Evolutionary conservation across 2,888 invertebrate genomes (phyloP), one percentile per base, ranked within the genome.

Genomic region (Cancer borealis): DNA sequence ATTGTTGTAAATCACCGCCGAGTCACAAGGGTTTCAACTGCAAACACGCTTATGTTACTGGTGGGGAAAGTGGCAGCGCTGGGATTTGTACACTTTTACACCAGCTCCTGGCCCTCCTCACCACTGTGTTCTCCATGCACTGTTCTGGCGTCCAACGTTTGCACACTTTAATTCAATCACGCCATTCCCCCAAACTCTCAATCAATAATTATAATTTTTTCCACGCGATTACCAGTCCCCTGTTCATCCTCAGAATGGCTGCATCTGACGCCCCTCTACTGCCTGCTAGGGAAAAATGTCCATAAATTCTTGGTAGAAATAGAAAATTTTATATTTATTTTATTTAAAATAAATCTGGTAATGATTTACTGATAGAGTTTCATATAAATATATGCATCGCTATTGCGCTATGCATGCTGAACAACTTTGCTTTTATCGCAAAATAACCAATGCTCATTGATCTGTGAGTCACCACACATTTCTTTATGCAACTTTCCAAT

Each of bases 1-100:
- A 79, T 26, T 26, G 79, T 79, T 79, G 79, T 79, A 79, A 79
- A 79, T 79, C 79, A 79, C 79, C 79, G 79, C 79, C 79, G 30
- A 30, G 79, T 79, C 79, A 79, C 79, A 30, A 79, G 79, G 79
- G 30, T 21, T 79, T 30, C 79, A 30, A 30, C 79, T 17, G 79
- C 79, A 79, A 79, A 79, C 30, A 79, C 79, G 79, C 30, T 30
- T 8, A 30, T 79, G 79, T 30, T 79, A 12, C 10, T n/a, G 30
- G 79, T 21, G 8, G 79, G 79, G 79, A 79, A 21, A 12, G 12
- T 79, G 26, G 30, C 30, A n/a, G 73, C n/a, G 73, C 73, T 73
- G 17, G 21, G n/a, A 8, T 79, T 79, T 26, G 79, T 30, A 30
- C 79, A 10, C 8, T 79, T 30, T 30, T 26, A 79, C 79, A 4